Evolutionary conservation across 2,888 invertebrate genomes (phyloP).

Genomic region (Hydraecia micacea): DNA sequence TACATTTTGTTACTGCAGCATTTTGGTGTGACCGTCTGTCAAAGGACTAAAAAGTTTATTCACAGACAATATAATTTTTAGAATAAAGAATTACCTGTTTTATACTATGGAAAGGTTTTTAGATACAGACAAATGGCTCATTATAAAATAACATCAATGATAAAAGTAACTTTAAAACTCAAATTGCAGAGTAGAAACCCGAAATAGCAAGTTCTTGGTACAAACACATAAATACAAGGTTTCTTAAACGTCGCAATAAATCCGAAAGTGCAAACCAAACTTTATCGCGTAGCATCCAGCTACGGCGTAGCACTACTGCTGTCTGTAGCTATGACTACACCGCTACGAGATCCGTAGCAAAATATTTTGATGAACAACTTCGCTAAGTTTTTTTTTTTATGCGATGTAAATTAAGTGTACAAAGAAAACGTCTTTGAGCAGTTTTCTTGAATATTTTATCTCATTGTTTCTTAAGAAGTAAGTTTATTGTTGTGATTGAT

Average conservation of each 20-base stretch:
- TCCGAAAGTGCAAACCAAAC: constrained; percentile 42
- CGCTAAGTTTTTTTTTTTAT: constrained; percentile 30
- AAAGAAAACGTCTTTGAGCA: constrained; percentile 36
- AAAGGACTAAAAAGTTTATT: background rate
- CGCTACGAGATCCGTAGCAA: constrained; percentile 46
- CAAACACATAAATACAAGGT: constrained; percentile 45
- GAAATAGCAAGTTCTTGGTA: constrained; percentile 9
- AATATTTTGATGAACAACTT: constrained; percentile 42
- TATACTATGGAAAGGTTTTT: too few species aligned
- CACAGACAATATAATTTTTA: too few species aligned
- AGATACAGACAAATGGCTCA: background rate
- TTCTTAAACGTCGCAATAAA: constrained; percentile 45
- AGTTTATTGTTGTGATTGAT: constrained; percentile 50
- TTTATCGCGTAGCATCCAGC: constrained; percentile 31
- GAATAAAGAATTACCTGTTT: background rate
- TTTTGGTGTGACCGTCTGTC: background rate
- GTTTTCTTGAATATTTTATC: constrained; percentile 22
- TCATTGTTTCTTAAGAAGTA: constrained; percentile 34
- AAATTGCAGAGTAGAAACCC: background rate
- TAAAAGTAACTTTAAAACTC: background rate
- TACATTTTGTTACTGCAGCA: too few species aligned
- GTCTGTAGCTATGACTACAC: constrained; percentile 14
- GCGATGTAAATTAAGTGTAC: constrained; percentile 39
- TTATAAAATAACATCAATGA: constrained; percentile 6
- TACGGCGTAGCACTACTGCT: constrained; percentile 19